Evolutionary conservation across 2,113 vertebrate genomes (phyloP), one percentile per base, ranked within the genome.

Genomic region (Osmerus mordax): DNA sequence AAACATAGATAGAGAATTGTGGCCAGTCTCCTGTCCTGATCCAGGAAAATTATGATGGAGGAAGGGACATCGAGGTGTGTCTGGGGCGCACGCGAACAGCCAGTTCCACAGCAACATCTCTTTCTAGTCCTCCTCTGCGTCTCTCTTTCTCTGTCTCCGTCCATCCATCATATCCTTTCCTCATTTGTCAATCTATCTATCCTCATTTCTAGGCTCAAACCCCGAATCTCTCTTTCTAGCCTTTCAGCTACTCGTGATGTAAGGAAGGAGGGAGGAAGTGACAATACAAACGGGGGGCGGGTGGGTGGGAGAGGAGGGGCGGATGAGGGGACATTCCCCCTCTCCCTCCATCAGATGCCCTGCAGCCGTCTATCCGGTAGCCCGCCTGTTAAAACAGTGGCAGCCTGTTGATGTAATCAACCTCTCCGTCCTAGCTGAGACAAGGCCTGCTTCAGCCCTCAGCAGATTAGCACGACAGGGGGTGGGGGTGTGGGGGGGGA

Each of bases 371-470:
- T 16, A 18, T 56, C 15, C 55, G n/a, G 15, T 56, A 18, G 2
- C 55, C 55, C 60, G 72, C 63, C 51, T 52, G 67, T 70, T 79
- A 67, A 83, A 87, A 89, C 87, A 92, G 89, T 84, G 70, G 74
- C 78, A 51, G 76, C 55, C 79, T 86, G 74, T 87, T 88, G 79
- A 86, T 75, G 51, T 29, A 65, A 78, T 86, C 73, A 64, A 81
- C 25, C 65, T 78, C 79, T 59, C 64, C 16, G 15, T 32, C 56
- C n/a, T 18, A 14, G 74, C 67, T 75, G 52, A 88, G 84, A 81
- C 54, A 78, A 16, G 1, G 61, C 66, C 18, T 51, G 28, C 60
- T 74, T 76, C 68, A 71, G 80, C 69, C 59, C 70, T 77, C 82
- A 32, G 80, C 58, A 81, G 78, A 80, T 67, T 32, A 81, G 23